Conservation (phyloP, 1,140 invertebrate species). For the Mercenaria mercenaria region DNA sequence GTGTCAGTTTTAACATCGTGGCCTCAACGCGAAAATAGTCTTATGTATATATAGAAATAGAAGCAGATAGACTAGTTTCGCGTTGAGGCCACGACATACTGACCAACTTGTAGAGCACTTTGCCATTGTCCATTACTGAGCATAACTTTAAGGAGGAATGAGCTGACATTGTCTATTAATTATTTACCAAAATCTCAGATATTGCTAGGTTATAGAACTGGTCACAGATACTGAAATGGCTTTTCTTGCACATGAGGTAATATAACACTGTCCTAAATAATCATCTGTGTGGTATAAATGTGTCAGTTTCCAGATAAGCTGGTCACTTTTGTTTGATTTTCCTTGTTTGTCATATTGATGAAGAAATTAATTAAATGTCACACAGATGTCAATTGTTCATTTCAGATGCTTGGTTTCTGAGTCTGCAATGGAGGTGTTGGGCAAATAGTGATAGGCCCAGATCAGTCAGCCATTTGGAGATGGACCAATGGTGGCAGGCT, state of each 20-base stretch:
- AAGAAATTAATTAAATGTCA: constrained; percentile 18
- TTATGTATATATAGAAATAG: too few species aligned
- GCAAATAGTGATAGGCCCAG: neutral
- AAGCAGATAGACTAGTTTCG: too few species aligned
- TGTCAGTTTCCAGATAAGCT: constrained; percentile 19
- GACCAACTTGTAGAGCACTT: neutral
- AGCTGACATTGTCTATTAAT: neutral
- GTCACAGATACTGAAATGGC: neutral
- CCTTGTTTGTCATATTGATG: constrained; percentile 22
- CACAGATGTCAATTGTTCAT: neutral
- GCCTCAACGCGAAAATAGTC: too few species aligned
- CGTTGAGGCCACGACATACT: too few species aligned
- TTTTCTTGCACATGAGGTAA: neutral
- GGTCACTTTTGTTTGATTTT: constrained; percentile 32
- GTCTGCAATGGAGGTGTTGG: neutral
- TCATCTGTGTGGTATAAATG: neutral
- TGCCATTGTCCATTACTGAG: neutral
- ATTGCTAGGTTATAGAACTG: neutral
- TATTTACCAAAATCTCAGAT: neutral
- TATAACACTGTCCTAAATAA: constrained; percentile 8
- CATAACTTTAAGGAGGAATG: neutral
- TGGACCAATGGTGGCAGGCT: neutral
- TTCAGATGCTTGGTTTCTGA: neutral
- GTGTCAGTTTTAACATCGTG: neutral
- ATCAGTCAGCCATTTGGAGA: neutral